These are phyloP conservation scores for Dipus sagitta DNA, from an alignment of 2,797 vertebrate genomes.

Conservation along the genomic window DNA sequence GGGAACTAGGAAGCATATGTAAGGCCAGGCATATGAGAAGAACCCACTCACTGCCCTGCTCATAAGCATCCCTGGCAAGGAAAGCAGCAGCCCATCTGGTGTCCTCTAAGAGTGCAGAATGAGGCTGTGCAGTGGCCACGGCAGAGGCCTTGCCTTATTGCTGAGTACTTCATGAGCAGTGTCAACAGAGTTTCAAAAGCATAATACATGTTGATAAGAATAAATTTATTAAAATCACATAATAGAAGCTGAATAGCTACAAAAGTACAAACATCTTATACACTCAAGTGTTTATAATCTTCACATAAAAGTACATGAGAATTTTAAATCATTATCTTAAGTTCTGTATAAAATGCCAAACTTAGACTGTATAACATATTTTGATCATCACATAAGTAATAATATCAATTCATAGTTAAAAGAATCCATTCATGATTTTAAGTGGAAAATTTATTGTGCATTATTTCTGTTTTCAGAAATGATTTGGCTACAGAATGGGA, in stretches of 20 bases:
- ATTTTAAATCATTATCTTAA: neutral
- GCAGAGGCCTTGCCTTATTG: neutral
- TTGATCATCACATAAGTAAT: neutral
- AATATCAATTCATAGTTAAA: neutral
- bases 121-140: fast-evolving
- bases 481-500: neutral
- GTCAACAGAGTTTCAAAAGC: neutral
- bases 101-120: neutral
- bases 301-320: neutral
- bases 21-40: neutral
- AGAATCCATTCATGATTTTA: neutral
- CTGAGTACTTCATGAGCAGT: neutral
- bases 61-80: neutral
- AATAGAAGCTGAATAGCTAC: neutral
- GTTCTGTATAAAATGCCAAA: neutral
- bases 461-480: neutral
- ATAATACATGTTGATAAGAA: neutral
- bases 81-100: neutral
- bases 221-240: neutral
- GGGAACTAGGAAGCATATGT: neutral
- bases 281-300: neutral
- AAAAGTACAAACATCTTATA: neutral
- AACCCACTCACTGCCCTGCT: neutral
- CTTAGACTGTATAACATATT: neutral
- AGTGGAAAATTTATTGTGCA: neutral